Evolutionary conservation across 1,140 invertebrate genomes (phyloP).

Genomic region (Grapholita molesta): DNA sequence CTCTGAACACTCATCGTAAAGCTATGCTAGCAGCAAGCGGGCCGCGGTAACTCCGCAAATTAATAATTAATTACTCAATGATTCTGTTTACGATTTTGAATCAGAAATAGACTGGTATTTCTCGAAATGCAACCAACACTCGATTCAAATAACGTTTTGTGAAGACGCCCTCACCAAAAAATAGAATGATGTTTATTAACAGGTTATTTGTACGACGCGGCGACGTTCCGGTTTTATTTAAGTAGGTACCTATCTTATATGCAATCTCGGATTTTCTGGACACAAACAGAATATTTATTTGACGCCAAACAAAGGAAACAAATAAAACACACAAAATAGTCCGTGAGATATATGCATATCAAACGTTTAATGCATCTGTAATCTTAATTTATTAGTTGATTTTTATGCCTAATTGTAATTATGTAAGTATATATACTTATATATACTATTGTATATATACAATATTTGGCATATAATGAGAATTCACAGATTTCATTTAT

Average conservation of each 20-base stretch:
- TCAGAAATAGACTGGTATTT: too few species aligned
- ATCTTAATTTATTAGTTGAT: too few species aligned
- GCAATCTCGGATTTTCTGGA: neutral
- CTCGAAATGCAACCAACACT: too few species aligned
- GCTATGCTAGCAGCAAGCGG: too few species aligned
- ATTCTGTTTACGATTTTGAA: too few species aligned
- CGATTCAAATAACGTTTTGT: too few species aligned
- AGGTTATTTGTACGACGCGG: neutral
- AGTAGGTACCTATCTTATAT: neutral
- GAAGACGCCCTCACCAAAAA: too few species aligned
- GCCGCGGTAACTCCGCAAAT: too few species aligned
- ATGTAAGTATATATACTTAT: neutral
- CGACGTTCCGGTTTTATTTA: neutral
- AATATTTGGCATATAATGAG: conserved; percentile 47
- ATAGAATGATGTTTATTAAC: neutral
- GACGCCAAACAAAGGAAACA: neutral
- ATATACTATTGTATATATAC: too few species aligned
- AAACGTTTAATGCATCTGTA: neutral
- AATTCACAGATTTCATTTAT: conserved; percentile 44
- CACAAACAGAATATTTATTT: neutral
- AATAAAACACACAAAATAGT: neutral
- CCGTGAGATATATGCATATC: neutral
- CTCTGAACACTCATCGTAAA: too few species aligned
- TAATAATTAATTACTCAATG: too few species aligned
- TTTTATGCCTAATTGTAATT: too few species aligned